Base-by-base conservation (phyloP, 1,140 invertebrate genomes). In the Babylonia areolata region DNA sequence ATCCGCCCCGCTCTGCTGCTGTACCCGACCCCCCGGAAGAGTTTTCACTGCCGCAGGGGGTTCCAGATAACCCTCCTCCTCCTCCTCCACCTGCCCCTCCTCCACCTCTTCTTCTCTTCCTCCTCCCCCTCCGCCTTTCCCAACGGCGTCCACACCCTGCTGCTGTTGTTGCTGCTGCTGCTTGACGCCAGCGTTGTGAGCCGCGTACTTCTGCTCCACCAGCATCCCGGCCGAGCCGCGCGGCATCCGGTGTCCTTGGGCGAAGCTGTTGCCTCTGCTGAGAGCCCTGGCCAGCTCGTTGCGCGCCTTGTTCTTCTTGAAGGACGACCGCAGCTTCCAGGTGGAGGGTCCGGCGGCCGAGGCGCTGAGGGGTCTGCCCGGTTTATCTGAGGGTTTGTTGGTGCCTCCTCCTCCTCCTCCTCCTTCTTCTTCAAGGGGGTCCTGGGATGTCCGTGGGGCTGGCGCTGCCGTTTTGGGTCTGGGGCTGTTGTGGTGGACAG, bases 281-380 rank as follows among this genome's bases (percentile, higher is more conserved):
- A 92, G 81, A 37, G 90, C 90, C 75, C 89, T 85, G 81, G 88
- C 89, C 20, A 92, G 84, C 20, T 88, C 87, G 58, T 84, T 85
- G 64, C 91, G 39, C 33, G 91, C 91, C 87, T 87, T 89, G 64
- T 86, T 90, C 78, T 88, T 82, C 78, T 89, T 89, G 54, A 88
- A 77, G 2, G 87, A 88, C 2, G 33, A 69, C 9, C 77, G 71
- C 23, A 83, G 40, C 33, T 86, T 86, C 87, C 87, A 86, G 75
- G 46, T 54, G 0, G 35, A 31, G 71, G 82, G 51, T 0, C 64
- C 9, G 28, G 84, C 33, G 51, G 79, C 23, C 0, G 58, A 64
- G 20, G 87, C 81, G 39, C 81, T 86, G 71, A 80, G 58, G 11
- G 79, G 54, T 37, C 87, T 33, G 2, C 9, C 82, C 37, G 69